Evolutionary conservation across 2,888 invertebrate genomes (phyloP).

Genomic region (Sarcophaga rosellei): DNA sequence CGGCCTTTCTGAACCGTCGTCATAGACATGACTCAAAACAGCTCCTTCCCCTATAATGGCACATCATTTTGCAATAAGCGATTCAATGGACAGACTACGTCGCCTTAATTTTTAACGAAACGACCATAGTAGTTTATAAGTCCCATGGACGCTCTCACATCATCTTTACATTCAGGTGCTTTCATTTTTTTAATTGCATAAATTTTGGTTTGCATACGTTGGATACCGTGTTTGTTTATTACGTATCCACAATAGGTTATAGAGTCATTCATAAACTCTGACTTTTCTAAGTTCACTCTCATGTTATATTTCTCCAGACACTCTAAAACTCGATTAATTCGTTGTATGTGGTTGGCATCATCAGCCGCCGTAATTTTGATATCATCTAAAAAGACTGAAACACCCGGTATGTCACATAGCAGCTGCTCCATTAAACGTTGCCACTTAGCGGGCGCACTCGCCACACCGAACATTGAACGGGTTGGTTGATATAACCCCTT

Average conservation of each 20-base stretch:
- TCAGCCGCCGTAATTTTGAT: slow-evolving; percentile 65
- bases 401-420: slow-evolving; percentile 71
- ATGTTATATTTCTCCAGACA: slow-evolving; percentile 60
- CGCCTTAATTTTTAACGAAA: not conserved
- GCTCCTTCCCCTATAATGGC: slow-evolving; percentile 59
- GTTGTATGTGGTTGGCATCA: slow-evolving; percentile 69
- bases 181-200: slow-evolving; percentile 73
- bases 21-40: slow-evolving; percentile 74
- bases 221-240: slow-evolving; percentile 74
- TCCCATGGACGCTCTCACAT: slow-evolving; percentile 72
- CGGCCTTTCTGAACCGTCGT: slow-evolving; percentile 76
- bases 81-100: not conserved
- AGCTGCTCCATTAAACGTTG: slow-evolving; percentile 73
- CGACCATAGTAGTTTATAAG: slow-evolving; percentile 74
- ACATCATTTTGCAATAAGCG: not conserved
- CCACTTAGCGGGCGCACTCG: slow-evolving; percentile 73
- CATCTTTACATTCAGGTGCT: slow-evolving; percentile 69
- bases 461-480: slow-evolving; percentile 72
- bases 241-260: slow-evolving; percentile 73
- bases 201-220: slow-evolving; percentile 73
- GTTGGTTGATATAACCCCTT: slow-evolving; percentile 74
- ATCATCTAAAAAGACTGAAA: slow-evolving; percentile 71
- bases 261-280: slow-evolving; percentile 70
- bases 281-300: slow-evolving; percentile 10
- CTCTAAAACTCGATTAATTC: slow-evolving; percentile 69